Evolutionary conservation across 2,888 invertebrate genomes (phyloP).

Genomic region (Sympetrum striolatum): DNA sequence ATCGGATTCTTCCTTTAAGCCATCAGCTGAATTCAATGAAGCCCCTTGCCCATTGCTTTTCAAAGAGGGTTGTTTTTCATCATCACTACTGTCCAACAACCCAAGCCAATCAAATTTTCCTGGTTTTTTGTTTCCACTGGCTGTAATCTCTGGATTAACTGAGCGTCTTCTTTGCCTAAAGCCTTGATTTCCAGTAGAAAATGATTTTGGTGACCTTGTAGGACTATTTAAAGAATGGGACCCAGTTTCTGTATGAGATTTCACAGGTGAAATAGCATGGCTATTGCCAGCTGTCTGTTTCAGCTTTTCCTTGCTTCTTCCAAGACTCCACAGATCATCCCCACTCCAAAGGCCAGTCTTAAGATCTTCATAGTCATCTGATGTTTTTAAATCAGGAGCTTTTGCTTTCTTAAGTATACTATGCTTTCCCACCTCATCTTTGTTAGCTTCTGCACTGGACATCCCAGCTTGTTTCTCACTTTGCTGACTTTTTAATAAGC

Average conservation of each 20-base stretch:
- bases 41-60: not conserved
- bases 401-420: not conserved
- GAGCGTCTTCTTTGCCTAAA: not conserved
- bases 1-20: not conserved
- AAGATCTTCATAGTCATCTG: not conserved
- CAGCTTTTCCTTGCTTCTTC: not conserved
- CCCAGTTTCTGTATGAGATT: not conserved
- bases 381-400: not conserved
- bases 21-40: not conserved
- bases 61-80: not conserved
- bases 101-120: constrained; percentile 35
- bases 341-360: constrained; percentile 25
- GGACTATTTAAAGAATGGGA: not conserved
- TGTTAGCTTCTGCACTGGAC: not conserved
- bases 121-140: not conserved
- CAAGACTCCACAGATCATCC: constrained; percentile 4
- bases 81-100: not conserved
- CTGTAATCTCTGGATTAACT: not conserved
- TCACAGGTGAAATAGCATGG: not conserved
- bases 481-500: not conserved
- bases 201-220: not conserved
- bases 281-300: not conserved
- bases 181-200: not conserved
- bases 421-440: not conserved
- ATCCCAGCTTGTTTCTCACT: not conserved